These are phyloP conservation scores for Plutomurus gul DNA, from an alignment of 1,140 invertebrate species.

Conservation along the genomic window DNA sequence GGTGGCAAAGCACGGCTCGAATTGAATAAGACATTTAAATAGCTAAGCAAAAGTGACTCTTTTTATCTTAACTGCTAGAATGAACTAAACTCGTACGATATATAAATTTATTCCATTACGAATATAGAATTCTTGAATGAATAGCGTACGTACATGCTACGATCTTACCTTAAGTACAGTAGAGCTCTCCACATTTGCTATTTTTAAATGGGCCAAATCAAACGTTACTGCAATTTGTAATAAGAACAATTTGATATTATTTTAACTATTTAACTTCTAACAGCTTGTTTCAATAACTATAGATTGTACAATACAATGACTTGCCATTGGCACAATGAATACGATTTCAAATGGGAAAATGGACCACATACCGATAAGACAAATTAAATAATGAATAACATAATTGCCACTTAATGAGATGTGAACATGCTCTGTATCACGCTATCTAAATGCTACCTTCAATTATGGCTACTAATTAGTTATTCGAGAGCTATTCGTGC, in stretches of 20 bases:
- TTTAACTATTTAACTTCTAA: background rate
- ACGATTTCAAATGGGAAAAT: background rate
- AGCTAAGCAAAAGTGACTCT: background rate
- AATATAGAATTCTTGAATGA: background rate
- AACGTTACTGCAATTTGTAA: background rate
- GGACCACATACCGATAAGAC: background rate
- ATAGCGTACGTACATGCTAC: background rate
- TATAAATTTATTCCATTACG: background rate
- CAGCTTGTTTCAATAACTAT: background rate
- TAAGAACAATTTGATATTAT: background rate
- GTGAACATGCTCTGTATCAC: background rate
- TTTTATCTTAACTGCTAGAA: background rate
- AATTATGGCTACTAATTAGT: no score
- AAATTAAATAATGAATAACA: background rate
- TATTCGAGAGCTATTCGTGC: no score
- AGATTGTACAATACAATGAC: background rate
- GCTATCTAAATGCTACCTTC: no score
- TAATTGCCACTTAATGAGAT: background rate
- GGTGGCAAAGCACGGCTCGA: background rate
- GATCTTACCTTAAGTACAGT: no score
- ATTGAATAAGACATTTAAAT: background rate
- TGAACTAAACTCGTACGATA: background rate
- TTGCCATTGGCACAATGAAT: background rate
- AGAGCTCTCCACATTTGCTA: background rate
- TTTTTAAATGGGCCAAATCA: constrained; percentile 4